Conservation (phyloP, 2,888 invertebrate genomes). For the Tolmerus cingulatus region DNA sequence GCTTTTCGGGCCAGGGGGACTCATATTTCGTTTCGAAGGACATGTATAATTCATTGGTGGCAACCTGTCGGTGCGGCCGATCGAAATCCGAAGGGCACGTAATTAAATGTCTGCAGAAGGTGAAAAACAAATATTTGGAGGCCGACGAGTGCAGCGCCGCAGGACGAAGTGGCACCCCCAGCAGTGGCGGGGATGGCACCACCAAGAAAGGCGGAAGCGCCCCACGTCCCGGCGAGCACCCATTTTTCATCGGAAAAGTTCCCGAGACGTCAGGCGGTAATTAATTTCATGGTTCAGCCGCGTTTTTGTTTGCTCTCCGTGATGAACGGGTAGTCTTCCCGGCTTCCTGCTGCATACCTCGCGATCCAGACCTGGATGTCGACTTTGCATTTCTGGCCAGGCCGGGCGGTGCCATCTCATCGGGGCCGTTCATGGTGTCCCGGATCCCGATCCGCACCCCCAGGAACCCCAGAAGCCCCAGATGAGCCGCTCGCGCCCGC, state of each 20-base stretch:
- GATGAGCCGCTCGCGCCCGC: background rate
- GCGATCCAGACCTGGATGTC: background rate
- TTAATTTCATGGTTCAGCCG: slow-evolving; percentile 43
- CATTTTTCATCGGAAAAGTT: slow-evolving; percentile 48
- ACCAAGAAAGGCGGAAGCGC: background rate
- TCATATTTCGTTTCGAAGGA: slow-evolving; percentile 58
- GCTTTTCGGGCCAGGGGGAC: slow-evolving; percentile 56
- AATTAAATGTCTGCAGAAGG: slow-evolving; percentile 59
- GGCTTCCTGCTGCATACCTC: background rate
- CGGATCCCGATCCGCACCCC: background rate
- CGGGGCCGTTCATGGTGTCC: background rate
- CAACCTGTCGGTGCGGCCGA: slow-evolving; percentile 60
- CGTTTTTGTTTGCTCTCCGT: slow-evolving; percentile 7
- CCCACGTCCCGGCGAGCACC: background rate
- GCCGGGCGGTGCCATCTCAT: background rate
- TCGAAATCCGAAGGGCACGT: slow-evolving; percentile 56
- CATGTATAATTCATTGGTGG: slow-evolving; percentile 57
- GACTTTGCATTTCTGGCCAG: slow-evolving; percentile 22
- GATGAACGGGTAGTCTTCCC: background rate
- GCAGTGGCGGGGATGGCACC: background rate
- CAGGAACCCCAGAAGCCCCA: background rate
- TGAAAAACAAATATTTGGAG: slow-evolving; percentile 52
- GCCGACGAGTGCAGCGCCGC: background rate
- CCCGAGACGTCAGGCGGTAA: slow-evolving; percentile 58
- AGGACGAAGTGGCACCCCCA: slow-evolving; percentile 4